Conservation (phyloP, 2,113 vertebrate species). For the Cinclus cinclus region DNA sequence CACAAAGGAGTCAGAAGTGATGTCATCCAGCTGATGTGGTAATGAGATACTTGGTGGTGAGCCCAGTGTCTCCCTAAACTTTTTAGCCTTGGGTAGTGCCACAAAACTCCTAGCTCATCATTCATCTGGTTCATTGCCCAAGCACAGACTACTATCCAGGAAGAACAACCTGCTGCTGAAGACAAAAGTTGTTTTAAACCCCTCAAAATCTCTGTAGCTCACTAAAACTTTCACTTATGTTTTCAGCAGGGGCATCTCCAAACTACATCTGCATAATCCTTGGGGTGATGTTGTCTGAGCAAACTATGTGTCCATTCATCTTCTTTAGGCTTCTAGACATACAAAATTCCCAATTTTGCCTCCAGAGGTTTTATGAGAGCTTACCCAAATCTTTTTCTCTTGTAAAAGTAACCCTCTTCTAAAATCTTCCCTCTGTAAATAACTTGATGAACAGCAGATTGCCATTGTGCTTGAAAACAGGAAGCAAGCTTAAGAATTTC, state of each 20-base stretch:
- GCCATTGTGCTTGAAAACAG: background rate
- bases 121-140: background rate
- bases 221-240: background rate
- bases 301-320: background rate
- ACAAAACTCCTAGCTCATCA: background rate
- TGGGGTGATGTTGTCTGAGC: background rate
- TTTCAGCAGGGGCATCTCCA: background rate
- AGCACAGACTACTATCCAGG: background rate
- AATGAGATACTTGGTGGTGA: background rate
- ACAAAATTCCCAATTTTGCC: background rate
- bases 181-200: background rate
- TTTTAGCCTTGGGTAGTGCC: background rate
- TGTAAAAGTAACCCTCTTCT: background rate
- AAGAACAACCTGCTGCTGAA: background rate
- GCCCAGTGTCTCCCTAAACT: background rate
- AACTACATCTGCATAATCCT: accelerated
- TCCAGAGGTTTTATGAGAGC: background rate
- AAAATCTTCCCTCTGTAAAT: background rate
- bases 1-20: background rate
- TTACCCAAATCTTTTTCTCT: background rate
- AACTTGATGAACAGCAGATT: background rate
- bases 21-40: background rate
- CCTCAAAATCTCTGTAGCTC: background rate
- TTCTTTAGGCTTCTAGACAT: background rate
- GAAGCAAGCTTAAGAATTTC: background rate